Conservation (phyloP, 2,888 invertebrate species). For the Acanthosoma haemorrhoidale region DNA sequence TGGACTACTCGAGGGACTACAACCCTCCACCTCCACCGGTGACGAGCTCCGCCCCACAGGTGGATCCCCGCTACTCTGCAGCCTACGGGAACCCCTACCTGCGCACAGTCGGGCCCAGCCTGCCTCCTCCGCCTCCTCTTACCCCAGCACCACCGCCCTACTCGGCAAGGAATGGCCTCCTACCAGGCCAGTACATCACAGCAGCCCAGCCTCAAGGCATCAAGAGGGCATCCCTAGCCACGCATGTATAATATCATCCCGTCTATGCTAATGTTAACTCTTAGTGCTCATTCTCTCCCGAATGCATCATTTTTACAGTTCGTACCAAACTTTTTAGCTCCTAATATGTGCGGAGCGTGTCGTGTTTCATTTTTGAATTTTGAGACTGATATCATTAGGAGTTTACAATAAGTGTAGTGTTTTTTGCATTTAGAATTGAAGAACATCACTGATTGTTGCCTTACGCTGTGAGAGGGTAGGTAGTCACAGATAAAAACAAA, state of each 20-base stretch:
- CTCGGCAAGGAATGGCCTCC: conserved; percentile 46
- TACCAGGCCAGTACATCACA: conserved; percentile 49
- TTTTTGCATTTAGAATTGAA: conserved; percentile 4
- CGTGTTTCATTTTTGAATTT: conserved; percentile 26
- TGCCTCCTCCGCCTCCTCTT: conserved; percentile 69
- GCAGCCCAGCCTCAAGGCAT: conserved; percentile 53
- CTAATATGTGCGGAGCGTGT: neutral
- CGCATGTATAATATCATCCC: conserved; percentile 54
- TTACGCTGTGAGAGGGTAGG: conserved; percentile 12
- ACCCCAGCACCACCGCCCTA: conserved; percentile 41
- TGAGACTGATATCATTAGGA: conserved; percentile 30
- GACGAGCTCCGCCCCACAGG: conserved; percentile 45
- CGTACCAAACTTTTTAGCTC: conserved; percentile 1
- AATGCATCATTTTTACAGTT: conserved; percentile 1
- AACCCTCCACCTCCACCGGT: conserved; percentile 60
- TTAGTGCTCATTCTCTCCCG: conserved; percentile 31
- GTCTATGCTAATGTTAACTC: conserved; percentile 18
- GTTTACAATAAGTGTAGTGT: conserved; percentile 28
- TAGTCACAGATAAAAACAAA: neutral
- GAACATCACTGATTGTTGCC: conserved; percentile 13
- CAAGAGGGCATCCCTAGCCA: conserved; percentile 60
- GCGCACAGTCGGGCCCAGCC: conserved; percentile 66
- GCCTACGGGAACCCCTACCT: conserved; percentile 86
- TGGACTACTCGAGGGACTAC: conserved; percentile 82
- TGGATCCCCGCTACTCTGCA: conserved; percentile 79